Percentiles rank a stretch among this genome's conserved stretches.
phyloP scores from a whole-genome alignment of 2,888 invertebrate genomes.

The Acholoe squamosa region DNA sequence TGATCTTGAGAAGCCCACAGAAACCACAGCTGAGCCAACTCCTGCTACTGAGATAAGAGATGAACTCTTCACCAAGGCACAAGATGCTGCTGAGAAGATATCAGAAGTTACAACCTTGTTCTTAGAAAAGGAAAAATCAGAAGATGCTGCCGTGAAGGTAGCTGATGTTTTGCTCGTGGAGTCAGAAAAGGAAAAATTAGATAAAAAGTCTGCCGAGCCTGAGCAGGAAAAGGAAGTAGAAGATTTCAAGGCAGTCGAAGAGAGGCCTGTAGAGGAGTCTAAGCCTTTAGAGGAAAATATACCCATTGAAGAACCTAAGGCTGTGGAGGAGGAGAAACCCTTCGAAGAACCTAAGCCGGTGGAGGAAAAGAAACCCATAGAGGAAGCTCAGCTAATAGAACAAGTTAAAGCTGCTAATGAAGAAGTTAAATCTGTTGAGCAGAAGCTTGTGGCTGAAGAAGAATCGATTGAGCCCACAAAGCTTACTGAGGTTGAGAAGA shows the following conservation, averaged over 20 bases:
- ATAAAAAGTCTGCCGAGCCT: background rate
- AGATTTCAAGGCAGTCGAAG: background rate
- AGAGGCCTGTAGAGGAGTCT: background rate
- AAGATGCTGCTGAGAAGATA: background rate
- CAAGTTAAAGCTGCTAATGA: background rate
- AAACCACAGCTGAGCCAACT: background rate
- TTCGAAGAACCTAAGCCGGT: background rate
- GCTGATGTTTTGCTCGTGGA: background rate
- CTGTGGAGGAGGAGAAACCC: background rate
- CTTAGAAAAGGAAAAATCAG: background rate
- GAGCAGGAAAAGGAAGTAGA: background rate
- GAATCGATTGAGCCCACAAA: background rate
- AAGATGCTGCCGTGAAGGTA: background rate
- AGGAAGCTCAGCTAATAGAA: background rate
- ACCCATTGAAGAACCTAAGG: background rate
- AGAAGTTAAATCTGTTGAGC: background rate
- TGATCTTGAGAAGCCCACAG: conserved; percentile 20
- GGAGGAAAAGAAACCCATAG: background rate
- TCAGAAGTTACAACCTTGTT: background rate
- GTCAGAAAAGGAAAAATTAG: background rate
- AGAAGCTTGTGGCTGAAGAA: background rate
- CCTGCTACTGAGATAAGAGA: conserved; percentile 15
- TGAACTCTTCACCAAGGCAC: background rate
- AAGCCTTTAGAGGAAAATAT: background rate
- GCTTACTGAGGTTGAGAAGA: background rate